phyloP scores from a whole-genome alignment of 2,888 invertebrate species.

The Halocaridina rubra region DNA sequence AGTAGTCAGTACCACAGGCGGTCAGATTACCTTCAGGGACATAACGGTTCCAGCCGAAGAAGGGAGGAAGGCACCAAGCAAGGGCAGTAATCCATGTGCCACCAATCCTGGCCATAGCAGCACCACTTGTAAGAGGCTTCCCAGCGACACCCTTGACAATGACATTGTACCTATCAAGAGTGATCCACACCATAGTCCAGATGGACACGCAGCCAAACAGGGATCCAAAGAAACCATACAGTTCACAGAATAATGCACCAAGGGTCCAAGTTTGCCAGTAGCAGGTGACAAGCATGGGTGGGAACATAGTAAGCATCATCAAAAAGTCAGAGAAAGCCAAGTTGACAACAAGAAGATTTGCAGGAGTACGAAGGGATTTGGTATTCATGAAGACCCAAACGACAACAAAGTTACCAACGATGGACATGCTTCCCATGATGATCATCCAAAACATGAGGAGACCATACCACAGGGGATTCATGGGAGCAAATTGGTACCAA shows the following conservation, averaged over 20 bases:
- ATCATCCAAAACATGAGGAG: slow-evolving; percentile 38
- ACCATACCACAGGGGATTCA: slow-evolving; percentile 64
- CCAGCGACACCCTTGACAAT: slow-evolving; percentile 66
- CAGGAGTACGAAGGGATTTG: slow-evolving; percentile 66
- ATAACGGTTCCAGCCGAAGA: slow-evolving; percentile 69
- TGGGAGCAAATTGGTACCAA: slow-evolving; percentile 65
- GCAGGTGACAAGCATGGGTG: slow-evolving; percentile 68
- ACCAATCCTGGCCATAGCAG: slow-evolving; percentile 43
- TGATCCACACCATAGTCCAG: slow-evolving; percentile 64
- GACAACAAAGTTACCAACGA: slow-evolving; percentile 57
- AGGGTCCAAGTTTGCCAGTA: slow-evolving; percentile 64
- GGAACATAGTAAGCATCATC: slow-evolving; percentile 60
- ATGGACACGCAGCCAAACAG: slow-evolving; percentile 59
- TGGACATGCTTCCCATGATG: slow-evolving; percentile 39
- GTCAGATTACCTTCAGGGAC: slow-evolving; percentile 70
- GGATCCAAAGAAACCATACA: slow-evolving; percentile 69
- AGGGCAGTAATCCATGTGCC: slow-evolving; percentile 67
- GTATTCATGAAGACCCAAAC: slow-evolving; percentile 65
- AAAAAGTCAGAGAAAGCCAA: slow-evolving; percentile 67
- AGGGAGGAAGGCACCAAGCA: slow-evolving; percentile 67
- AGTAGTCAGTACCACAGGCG: slow-evolving; percentile 69
- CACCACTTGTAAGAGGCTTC: slow-evolving; percentile 64
- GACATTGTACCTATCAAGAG: slow-evolving; percentile 69
- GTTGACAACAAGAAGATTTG: slow-evolving; percentile 68
- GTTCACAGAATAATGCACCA: slow-evolving; percentile 67